These are phyloP conservation scores for Lordiphosa stackelbergi DNA, from an alignment of 1,140 invertebrate genomes.

Conservation along the genomic window DNA sequence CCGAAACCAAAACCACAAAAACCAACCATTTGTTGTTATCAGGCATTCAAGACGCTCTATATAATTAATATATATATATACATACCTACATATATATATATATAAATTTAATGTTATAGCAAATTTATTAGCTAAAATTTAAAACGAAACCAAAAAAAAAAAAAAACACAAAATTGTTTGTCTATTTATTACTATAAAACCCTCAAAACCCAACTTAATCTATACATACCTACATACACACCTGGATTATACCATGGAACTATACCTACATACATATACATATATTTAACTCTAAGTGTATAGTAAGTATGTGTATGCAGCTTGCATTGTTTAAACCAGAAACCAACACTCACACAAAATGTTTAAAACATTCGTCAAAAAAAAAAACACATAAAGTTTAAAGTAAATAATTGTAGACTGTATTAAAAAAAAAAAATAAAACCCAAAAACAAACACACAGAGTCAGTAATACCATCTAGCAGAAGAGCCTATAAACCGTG, in stretches of 20 bases:
- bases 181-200: constrained; percentile 29
- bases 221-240: constrained; percentile 5
- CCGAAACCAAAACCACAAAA: neutral
- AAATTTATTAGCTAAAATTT: constrained; percentile 36
- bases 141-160: constrained; percentile 11
- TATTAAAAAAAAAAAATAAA: neutral
- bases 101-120: constrained; percentile 33
- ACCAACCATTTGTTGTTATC: constrained; percentile 33
- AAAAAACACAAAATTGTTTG: constrained; percentile 33
- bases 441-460: constrained; percentile 6
- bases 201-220: neutral
- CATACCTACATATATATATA: constrained; percentile 23
- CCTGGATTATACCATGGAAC: neutral
- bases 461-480: neutral
- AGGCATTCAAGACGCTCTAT: constrained; percentile 35
- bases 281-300: neutral
- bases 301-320: constrained; percentile 6
- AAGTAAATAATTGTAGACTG: constrained; percentile 14
- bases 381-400: constrained; percentile 7
- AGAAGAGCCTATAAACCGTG: neutral
- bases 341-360: constrained; percentile 1
- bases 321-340: neutral
- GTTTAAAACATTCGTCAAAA: constrained; percentile 12
- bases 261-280: constrained; percentile 8
- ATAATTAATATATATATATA: constrained; percentile 10